phyloP scores from a whole-genome alignment of 2,113 vertebrate species.

The Antechinus flavipes region DNA sequence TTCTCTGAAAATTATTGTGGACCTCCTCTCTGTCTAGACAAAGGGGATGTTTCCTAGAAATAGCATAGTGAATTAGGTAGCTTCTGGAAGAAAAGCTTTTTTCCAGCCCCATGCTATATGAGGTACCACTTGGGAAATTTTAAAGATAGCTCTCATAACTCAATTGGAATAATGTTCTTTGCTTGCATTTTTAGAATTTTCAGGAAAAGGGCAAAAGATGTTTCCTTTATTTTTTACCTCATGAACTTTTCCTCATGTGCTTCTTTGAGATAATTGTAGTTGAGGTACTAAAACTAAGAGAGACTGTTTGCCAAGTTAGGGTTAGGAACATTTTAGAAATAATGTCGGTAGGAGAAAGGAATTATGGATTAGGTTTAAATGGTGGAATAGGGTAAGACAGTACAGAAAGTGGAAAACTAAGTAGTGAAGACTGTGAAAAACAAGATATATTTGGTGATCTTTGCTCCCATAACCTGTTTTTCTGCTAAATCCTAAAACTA shows the following conservation, averaged over 20 bases:
- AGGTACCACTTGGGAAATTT: slow-evolving; percentile 29
- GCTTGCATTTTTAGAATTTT: background rate
- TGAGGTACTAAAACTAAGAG: background rate
- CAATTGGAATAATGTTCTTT: background rate
- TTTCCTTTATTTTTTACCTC: background rate
- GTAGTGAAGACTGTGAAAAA: background rate
- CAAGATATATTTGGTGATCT: background rate
- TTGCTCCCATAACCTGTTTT: background rate
- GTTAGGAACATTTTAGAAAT: background rate
- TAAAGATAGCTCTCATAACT: background rate
- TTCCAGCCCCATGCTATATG: background rate
- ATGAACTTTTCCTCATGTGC: background rate
- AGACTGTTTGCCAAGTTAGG: background rate
- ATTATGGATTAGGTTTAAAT: background rate
- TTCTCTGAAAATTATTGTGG: slow-evolving; percentile 12
- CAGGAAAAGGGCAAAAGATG: background rate
- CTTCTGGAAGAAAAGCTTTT: background rate
- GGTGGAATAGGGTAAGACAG: background rate
- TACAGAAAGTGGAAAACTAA: accelerated
- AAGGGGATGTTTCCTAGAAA: slow-evolving; percentile 26
- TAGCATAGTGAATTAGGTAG: background rate
- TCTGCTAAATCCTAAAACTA: background rate
- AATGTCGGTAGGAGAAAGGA: background rate
- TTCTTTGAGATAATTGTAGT: background rate
- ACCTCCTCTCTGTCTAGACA: background rate